Evolutionary conservation across 1,140 invertebrate species (phyloP), one percentile per base, ranked within the genome.

Genomic region (Anastrepha ludens): DNA sequence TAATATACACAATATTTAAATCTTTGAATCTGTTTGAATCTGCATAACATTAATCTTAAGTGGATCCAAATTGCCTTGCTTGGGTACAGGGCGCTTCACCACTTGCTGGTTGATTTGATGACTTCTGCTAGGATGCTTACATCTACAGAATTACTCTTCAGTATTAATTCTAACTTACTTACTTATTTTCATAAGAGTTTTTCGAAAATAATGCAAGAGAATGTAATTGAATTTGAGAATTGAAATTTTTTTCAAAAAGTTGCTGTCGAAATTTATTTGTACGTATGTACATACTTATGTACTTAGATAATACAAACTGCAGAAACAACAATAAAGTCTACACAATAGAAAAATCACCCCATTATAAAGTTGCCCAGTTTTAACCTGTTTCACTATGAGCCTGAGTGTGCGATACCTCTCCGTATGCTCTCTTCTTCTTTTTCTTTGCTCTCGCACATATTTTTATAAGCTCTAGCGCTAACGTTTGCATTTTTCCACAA

Each of bases 341-440:
- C 17, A 81, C 13, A 70, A 2, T 39, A 81, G 44, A 81, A 81
- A 81, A 58, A 58, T 81, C 74, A 81, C 74, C 74, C 74, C 74
- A 81, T 81, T 81, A n/a, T 50, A 55, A 55, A 20, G 44, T 55
- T 81, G 41, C 74, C n/a, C n/a, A 55, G 47, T 81, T 81, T 81
- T 81, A 81, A 81, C 74, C 74, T 81, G 74, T 81, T 81, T 81
- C 74, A 50, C 41, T 15, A 81, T 47, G 47, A 81, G 74, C 74
- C 44, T 81, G 47, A 17, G 2, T 9, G 8, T 55, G 55, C 74
- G 47, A 81, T 41, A 47, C 44, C 55, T 81, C 47, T 55, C n/a
- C 44, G 20, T 55, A 9, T 50, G 7, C n/a, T 8, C 74, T 20
- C 44, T 47, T 81, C 47, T 81, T 47, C 74, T 81, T 81, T 55